phyloP scores from a whole-genome alignment of 1,140 invertebrate genomes.

The Caerostris darwini region DNA sequence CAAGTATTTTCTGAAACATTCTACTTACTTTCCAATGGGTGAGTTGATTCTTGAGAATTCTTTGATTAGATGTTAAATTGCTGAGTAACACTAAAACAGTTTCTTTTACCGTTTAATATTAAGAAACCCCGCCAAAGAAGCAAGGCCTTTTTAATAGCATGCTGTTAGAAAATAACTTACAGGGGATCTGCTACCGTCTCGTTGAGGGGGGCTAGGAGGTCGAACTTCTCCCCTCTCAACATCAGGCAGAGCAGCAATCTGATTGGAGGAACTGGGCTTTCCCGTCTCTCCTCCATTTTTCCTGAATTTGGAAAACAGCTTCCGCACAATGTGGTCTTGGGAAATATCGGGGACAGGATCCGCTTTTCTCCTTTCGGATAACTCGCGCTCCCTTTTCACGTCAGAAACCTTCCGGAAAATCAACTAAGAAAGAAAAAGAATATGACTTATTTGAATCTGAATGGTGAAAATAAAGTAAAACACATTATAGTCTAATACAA shows the following conservation, averaged over 20 bases:
- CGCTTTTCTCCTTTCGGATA: slow-evolving; percentile 97
- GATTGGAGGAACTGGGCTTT: slow-evolving; percentile 44
- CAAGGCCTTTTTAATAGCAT: background rate
- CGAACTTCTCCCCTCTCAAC: slow-evolving; percentile 76
- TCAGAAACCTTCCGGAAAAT: slow-evolving; percentile 99
- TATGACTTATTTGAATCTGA: background rate
- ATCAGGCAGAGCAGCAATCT: slow-evolving; percentile 76
- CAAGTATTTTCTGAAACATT: background rate
- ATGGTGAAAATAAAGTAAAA: background rate
- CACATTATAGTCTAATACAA: no score
- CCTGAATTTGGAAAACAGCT: slow-evolving; percentile 97
- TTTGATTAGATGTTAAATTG: background rate
- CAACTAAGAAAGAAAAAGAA: slow-evolving; percentile 85
- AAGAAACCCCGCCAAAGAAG: background rate
- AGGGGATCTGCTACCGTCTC: slow-evolving; percentile 46
- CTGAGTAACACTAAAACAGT: background rate
- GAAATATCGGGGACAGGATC: slow-evolving; percentile 94
- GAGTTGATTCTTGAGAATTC: background rate
- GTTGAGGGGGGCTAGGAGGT: slow-evolving; percentile 1
- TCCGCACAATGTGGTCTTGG: slow-evolving; percentile 95
- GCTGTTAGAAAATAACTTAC: slow-evolving; percentile 38
- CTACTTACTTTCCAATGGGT: background rate
- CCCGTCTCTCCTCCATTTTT: slow-evolving; percentile 79
- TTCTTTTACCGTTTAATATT: background rate
- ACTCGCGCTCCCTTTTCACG: slow-evolving; percentile 97